Base-by-base conservation (phyloP, 2,888 invertebrate species). In the Bombyx huttoni region DNA sequence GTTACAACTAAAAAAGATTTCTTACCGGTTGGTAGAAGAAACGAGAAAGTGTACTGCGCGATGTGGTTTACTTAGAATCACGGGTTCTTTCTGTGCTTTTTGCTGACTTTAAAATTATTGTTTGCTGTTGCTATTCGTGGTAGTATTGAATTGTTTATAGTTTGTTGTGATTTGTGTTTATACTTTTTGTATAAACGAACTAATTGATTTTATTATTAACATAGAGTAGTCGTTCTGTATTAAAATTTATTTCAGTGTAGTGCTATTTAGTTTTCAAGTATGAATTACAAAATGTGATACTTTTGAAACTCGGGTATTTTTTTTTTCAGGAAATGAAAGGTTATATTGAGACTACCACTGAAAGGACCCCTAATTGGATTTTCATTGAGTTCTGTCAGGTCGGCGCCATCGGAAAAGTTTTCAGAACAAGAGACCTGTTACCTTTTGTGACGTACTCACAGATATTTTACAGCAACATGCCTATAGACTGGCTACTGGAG, bases 341-440 rank as follows among this genome's bases (percentile, higher is more conserved):
- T 1, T 85, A 73, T 52, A 72, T 77, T 0, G 62, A 70, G 0
- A 8, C 54, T 0, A 64, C 62, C 0, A 68, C 77, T 0, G 55
- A 71, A 0, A 12, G 58, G 0, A 68, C 66, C 88, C 94, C 94
- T 33, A 91, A 93, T 24, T 99, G 98, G 98, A 93, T 98, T 65
- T 93, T 97, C 52, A 87, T 98, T 52, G 98, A 98, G 74, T 98
- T 96, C 81, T 98, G 98, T 72, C 94, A 94, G 56, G 90, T 98
- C 3, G 98, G 98, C 45, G 98, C 98, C 69, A 98, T 98, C 62
- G 97, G 97, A 90, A 96, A 96, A 89, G 91, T 99, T 89, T 98
- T 99, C 80, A 94, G 95, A 69, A 94, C 96, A 13, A 92, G 94
- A 0, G 96, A 97, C 70, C 83, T 98, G 24, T 94, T 95, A 0